Conservation (phyloP, 2,113 vertebrate species). For the Hemiprocne comata region DNA sequence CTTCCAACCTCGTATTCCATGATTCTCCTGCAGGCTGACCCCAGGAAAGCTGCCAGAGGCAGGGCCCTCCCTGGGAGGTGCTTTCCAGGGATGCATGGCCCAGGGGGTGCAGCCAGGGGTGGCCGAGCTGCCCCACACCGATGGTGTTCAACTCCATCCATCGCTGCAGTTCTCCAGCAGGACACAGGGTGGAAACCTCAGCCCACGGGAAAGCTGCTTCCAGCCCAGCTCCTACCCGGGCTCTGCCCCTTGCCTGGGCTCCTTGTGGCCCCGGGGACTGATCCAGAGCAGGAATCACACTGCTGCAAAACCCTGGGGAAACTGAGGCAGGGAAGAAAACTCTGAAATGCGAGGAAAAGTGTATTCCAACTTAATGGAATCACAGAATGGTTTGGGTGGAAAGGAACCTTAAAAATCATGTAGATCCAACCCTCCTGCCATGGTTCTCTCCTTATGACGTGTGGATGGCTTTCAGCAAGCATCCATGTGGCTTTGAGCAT, state of each 20-base stretch:
- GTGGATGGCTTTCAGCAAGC: background rate
- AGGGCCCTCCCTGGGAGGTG: background rate
- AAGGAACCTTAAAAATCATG: no score
- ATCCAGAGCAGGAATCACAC: no score
- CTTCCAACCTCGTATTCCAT: no score
- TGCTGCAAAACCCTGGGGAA: background rate
- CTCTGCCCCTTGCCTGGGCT: background rate
- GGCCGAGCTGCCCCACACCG: background rate
- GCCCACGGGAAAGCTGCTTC: background rate
- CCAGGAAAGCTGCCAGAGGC: background rate
- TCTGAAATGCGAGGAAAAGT: no score
- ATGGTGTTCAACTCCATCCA: background rate
- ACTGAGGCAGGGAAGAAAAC: background rate
- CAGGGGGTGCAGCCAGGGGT: background rate
- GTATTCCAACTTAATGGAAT: background rate
- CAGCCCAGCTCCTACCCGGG: no score
- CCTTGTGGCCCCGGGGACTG: fast-evolving
- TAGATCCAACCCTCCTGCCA: no score
- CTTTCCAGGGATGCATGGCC: background rate
- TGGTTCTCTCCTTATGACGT: background rate
- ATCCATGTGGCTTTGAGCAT: background rate
- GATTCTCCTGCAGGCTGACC: background rate
- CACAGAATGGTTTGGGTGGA: no score
- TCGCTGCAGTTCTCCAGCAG: background rate
- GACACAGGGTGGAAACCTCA: slow-evolving; percentile 40